Base-by-base conservation (phyloP, 2,888 invertebrate genomes). In the Tenthredo livida region DNA sequence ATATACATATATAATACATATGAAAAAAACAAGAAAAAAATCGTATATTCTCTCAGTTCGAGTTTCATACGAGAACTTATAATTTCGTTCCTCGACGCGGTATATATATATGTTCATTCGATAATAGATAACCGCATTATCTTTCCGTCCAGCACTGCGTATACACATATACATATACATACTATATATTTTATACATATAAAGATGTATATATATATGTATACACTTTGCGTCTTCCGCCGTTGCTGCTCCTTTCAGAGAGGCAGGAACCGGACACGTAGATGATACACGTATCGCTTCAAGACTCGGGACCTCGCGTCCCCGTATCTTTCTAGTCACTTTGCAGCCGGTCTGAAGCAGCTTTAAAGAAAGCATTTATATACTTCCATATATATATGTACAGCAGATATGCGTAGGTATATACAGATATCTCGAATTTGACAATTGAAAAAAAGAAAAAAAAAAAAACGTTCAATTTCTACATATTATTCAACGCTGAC, bases 181-280 rank as follows among this genome's bases (percentile, higher is more conserved):
- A 33, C 2, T 33, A 33, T 33, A 33, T 33, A 33, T 33, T n/a
- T n/a, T n/a, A 33, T 33, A 33, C 33, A 33, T 33, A 33, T 4
- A 33, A 3, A 33, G 2, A 33, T 33, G 4, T 4, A 33, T 33
- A 33, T 4, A 4, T 33, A 33, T 33, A 40, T n/a, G 40, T 12
- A 43, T 29, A 37, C 7, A 9, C 5, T n/a, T 29, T 10, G 43
- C 29, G 12, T 75, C 29, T 15, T 72, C 70, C n/a, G 17, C 70
- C 17, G 43, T 21, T 15, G 29, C 15, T 37, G 75, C 43, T 47
- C 33, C 50, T 54, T 77, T 77, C 77, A n/a, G 33, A 25, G 15
- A 90, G 88, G 89, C 92, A 92, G 93, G 93, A 93, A 93, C 93
- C 91, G 93, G 93, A 93, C 90, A 91, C 61, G 80, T 33, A 80